Percentiles rank a stretch among this genome's conserved stretches.
Evolutionary conservation across 2,797 vertebrate species (phyloP).

Genomic region (Emys orbicularis): DNA sequence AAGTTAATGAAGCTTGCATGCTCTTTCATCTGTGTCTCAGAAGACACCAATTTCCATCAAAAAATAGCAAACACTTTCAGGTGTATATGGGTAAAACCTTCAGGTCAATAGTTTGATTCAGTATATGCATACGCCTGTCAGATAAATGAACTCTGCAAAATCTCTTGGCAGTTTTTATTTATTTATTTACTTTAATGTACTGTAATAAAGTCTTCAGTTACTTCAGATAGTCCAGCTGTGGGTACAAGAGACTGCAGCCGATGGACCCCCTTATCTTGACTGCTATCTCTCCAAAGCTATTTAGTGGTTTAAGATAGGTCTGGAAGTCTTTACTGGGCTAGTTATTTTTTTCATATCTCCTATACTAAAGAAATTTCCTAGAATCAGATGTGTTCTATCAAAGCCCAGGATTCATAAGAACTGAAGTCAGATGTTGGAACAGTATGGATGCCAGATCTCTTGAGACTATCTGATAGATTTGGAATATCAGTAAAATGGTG

Average conservation of each 20-base stretch:
- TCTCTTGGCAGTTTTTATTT: neutral
- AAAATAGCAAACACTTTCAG: neutral
- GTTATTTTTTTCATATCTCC: neutral
- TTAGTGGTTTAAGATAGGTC: neutral
- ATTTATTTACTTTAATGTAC: neutral
- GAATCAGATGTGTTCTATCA: neutral
- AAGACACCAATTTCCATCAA: neutral
- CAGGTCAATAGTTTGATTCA: neutral
- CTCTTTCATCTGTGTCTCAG: neutral
- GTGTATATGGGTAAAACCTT: neutral
- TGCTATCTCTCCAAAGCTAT: neutral
- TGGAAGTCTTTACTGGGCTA: neutral
- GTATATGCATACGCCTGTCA: neutral
- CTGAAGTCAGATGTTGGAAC: neutral
- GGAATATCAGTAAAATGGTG: neutral
- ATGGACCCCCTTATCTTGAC: neutral
- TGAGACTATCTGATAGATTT: neutral
- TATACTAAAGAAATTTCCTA: accelerated
- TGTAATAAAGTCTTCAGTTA: neutral
- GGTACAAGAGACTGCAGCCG: neutral
- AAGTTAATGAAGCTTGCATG: neutral
- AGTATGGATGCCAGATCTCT: neutral
- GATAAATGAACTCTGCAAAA: neutral
- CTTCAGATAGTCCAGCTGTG: neutral
- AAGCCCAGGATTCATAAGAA: neutral